Conservation (phyloP, 1,140 invertebrate genomes). For the Sycophaga agraensis region DNA sequence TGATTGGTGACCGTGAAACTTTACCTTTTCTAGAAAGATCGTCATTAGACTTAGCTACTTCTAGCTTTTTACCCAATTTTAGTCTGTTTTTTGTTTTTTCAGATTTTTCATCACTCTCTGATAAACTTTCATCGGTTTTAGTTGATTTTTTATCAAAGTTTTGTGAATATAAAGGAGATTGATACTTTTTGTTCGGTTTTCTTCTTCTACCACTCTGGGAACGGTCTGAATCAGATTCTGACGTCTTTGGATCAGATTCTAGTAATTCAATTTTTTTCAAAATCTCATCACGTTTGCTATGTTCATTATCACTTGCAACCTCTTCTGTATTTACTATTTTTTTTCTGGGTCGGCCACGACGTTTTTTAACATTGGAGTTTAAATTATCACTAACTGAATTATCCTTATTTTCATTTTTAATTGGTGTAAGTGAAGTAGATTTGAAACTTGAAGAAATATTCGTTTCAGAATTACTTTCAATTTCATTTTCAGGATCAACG, state of each 20-base stretch:
- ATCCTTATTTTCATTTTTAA: not conserved
- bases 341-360: conserved; percentile 14
- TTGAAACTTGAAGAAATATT: not conserved
- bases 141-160: conserved; percentile 39
- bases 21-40: too few species aligned
- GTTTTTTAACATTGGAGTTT: conserved; percentile 17
- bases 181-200: conserved; percentile 5
- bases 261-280: not conserved
- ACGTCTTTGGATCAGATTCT: conserved; percentile 1
- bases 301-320: conserved; percentile 6
- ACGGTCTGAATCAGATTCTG: not conserved
- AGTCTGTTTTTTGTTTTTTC: conserved; percentile 13
- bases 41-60: too few species aligned
- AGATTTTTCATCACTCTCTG: conserved; percentile 42
- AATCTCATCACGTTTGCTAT: not conserved
- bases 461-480: not conserved
- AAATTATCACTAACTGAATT: conserved; percentile 2
- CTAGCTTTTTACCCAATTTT: not conserved
- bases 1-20: too few species aligned
- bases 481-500: not conserved
- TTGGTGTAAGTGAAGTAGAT: not conserved
- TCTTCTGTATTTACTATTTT: not conserved
- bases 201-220: not conserved
- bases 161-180: conserved; percentile 41
- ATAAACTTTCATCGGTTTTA: conserved; percentile 49